phyloP scores from a whole-genome alignment of 2,113 vertebrate genomes.

The Calonectris borealis region DNA sequence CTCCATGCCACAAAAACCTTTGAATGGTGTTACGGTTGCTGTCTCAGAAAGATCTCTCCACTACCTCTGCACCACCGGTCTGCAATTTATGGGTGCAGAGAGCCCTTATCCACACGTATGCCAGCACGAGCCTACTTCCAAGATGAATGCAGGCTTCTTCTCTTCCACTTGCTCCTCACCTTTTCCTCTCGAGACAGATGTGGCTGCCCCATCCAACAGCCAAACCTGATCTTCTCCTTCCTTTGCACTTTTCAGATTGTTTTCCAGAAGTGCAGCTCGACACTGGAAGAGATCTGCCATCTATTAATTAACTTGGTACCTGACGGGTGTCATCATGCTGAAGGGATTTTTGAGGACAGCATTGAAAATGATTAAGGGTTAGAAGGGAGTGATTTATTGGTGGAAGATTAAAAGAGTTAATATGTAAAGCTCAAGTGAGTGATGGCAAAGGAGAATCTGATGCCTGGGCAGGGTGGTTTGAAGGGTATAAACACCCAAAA shows the following conservation, averaged over 20 bases:
- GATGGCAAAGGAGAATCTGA: not conserved
- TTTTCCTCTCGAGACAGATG: not conserved
- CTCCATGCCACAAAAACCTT: not conserved
- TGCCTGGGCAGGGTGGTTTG: not conserved
- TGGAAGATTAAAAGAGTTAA: not conserved
- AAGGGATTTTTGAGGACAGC: not conserved
- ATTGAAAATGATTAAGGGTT: not conserved
- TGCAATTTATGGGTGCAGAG: not conserved
- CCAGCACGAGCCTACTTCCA: not conserved
- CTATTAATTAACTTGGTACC: not conserved
- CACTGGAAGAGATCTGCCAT: not conserved
- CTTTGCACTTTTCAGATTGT: not conserved
- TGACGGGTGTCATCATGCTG: not conserved
- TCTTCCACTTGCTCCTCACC: not conserved
- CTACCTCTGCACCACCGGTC: not conserved
- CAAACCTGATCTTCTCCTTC: not conserved
- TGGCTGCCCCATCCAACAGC: not conserved
- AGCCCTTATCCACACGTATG: accelerated
- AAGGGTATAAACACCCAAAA: not conserved
- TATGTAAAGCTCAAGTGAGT: not conserved
- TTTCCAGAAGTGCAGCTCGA: not conserved
- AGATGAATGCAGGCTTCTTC: not conserved
- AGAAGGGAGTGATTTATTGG: slow-evolving; percentile 1
- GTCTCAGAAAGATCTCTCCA: not conserved
- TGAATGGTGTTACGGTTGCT: not conserved